A percentile compares a stretch with the other conserved stretches of the same genome.
Evolutionary conservation across 1,140 invertebrate genomes (phyloP).

Genomic region (Dinoponera quadriceps): DNA sequence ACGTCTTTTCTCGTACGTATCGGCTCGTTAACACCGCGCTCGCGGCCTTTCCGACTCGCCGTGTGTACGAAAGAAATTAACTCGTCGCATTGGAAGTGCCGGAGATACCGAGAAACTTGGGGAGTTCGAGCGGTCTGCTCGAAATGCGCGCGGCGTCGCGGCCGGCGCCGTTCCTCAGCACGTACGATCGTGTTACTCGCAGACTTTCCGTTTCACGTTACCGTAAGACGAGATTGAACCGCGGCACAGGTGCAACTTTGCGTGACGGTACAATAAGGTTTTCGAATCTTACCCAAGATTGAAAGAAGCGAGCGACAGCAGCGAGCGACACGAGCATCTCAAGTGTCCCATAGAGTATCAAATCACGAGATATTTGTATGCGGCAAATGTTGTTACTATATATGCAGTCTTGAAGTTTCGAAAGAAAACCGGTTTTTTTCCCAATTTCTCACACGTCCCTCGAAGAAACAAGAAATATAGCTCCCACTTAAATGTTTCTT

Average conservation of each 20-base stretch:
- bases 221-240: conserved; percentile 29
- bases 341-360: neutral
- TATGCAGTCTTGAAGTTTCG: too few species aligned
- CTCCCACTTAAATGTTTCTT: too few species aligned
- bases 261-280: neutral
- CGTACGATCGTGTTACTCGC: conserved; percentile 47
- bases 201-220: conserved; percentile 46
- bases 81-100: neutral
- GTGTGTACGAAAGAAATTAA: conserved; percentile 30
- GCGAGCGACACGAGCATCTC: neutral
- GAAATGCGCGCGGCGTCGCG: neutral
- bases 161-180: conserved; percentile 22
- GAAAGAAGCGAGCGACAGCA: neutral
- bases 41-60: conserved; percentile 25
- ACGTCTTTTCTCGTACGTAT: conserved; percentile 3
- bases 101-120: neutral
- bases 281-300: conserved; percentile 10
- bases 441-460: too few species aligned
- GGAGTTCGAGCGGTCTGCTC: neutral
- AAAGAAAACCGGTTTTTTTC: too few species aligned
- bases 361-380: neutral
- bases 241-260: neutral
- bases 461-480: too few species aligned
- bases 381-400: too few species aligned
- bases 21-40: conserved; percentile 26